Conservation (phyloP, 2,113 vertebrate species). For the Cyprinodon tularosa region DNA sequence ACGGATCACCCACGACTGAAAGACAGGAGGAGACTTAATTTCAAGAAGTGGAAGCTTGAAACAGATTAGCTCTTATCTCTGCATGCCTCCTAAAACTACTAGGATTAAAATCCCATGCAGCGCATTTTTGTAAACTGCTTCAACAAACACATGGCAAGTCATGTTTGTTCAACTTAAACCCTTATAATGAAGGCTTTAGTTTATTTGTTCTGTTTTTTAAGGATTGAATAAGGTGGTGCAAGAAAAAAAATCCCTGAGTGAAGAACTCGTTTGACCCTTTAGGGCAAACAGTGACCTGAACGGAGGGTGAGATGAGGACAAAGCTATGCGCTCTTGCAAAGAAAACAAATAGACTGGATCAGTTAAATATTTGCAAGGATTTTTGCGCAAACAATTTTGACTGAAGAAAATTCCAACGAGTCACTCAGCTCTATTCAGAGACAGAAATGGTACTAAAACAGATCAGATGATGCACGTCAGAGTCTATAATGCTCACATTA, state of each 20-base stretch:
- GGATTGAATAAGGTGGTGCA: not conserved
- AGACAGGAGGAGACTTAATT: constrained; percentile 2
- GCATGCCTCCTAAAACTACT: constrained; percentile 8
- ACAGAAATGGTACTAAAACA: not conserved
- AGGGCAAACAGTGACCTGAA: not conserved
- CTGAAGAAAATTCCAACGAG: not conserved
- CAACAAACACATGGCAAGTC: not conserved
- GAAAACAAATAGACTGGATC: constrained; percentile 33
- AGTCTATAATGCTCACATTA: not conserved
- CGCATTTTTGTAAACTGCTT: constrained; percentile 6
- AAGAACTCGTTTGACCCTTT: constrained; percentile 5
- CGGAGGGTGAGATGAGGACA: constrained; percentile 23
- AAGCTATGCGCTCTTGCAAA: constrained; percentile 5
- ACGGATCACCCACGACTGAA: constrained; percentile 22
- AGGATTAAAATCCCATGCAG: constrained; percentile 23
- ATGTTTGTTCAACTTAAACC: constrained; percentile 15
- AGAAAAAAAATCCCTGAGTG: not conserved
- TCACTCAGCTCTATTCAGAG: constrained; percentile 23
- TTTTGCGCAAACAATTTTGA: constrained; percentile 3
- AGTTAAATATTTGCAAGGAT: constrained; percentile 48
- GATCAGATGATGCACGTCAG: not conserved
- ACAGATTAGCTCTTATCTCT: constrained; percentile 25
- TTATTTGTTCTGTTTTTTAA: not conserved
- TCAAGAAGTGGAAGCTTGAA: constrained; percentile 37
- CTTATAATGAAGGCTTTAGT: constrained; percentile 13